Conservation (phyloP, 2,113 vertebrate genomes). For the Phalacrocorax carbo region DNA sequence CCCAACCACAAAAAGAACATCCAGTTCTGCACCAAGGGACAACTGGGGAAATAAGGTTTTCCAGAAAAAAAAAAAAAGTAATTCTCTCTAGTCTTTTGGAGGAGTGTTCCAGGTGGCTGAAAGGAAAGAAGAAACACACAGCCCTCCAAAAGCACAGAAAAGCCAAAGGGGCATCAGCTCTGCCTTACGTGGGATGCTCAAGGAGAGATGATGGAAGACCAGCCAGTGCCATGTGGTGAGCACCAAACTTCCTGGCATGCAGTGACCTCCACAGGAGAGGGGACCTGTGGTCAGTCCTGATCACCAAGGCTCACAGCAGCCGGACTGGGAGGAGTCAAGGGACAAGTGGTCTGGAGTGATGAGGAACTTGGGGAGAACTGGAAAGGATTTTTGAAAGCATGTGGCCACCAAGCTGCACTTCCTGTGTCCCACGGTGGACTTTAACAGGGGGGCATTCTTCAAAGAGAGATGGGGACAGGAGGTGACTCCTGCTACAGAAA, state of each 20-base stretch:
- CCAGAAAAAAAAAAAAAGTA: neutral
- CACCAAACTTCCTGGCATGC: neutral
- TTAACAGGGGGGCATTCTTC: neutral
- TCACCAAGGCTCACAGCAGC: rapidly evolving
- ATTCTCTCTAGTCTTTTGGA: neutral
- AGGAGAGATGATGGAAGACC: neutral
- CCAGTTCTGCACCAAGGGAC: neutral
- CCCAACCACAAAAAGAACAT: neutral
- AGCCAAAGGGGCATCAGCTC: neutral
- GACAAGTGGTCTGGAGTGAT: neutral
- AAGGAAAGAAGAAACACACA: neutral
- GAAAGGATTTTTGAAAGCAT: neutral
- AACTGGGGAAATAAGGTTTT: neutral
- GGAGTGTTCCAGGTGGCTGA: neutral
- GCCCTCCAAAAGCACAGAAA: neutral
- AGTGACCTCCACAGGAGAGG: rapidly evolving
- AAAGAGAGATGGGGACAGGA: neutral
- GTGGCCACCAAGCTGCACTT: neutral
- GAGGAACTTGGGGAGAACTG: neutral
- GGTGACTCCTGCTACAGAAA: neutral
- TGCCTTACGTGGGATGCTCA: neutral
- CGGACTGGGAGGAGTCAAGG: neutral
- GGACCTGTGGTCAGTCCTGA: neutral
- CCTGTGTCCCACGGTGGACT: neutral
- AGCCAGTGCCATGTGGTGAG: neutral